These are phyloP conservation scores for Dendropsophus ebraccatus DNA, from an alignment of 2,113 vertebrate genomes.

Conservation along the genomic window DNA sequence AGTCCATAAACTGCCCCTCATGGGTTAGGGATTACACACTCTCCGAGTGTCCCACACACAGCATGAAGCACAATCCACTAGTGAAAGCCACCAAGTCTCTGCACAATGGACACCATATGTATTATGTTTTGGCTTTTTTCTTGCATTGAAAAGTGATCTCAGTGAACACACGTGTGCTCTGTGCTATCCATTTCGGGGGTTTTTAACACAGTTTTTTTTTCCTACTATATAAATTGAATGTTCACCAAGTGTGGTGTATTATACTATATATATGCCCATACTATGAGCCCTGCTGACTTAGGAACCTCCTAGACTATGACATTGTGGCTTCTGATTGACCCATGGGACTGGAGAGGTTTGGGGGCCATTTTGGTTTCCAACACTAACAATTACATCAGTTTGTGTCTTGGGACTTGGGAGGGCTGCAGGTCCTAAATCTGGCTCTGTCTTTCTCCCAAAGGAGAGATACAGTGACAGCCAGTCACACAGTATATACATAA, in stretches of 20 bases:
- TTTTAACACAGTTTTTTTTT: too few relatives aligned
- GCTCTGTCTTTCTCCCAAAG: background rate
- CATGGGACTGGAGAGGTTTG: background rate
- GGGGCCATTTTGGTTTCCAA: slow-evolving; percentile 12
- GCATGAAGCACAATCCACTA: background rate
- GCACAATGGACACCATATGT: background rate
- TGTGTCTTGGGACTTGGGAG: background rate
- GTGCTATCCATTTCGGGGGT: too few relatives aligned
- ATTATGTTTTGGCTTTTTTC: too few relatives aligned
- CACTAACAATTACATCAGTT: background rate
- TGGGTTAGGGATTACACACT: slow-evolving; percentile 22
- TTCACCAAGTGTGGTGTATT: too few relatives aligned
- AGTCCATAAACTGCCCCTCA: background rate
- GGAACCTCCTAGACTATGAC: background rate
- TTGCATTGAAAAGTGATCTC: too few relatives aligned
- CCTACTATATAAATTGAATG: too few relatives aligned
- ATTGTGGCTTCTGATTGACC: slow-evolving; percentile 18
- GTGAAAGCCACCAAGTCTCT: background rate
- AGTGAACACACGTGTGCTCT: too few relatives aligned
- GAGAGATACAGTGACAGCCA: slow-evolving; percentile 1
- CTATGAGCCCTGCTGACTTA: background rate
- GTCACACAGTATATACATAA: slow-evolving; percentile 8
- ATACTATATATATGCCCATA: too few relatives aligned
- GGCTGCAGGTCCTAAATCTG: background rate
- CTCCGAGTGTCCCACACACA: background rate